phyloP scores from a whole-genome alignment of 2,888 invertebrate species.

The Andrena dorsata region DNA sequence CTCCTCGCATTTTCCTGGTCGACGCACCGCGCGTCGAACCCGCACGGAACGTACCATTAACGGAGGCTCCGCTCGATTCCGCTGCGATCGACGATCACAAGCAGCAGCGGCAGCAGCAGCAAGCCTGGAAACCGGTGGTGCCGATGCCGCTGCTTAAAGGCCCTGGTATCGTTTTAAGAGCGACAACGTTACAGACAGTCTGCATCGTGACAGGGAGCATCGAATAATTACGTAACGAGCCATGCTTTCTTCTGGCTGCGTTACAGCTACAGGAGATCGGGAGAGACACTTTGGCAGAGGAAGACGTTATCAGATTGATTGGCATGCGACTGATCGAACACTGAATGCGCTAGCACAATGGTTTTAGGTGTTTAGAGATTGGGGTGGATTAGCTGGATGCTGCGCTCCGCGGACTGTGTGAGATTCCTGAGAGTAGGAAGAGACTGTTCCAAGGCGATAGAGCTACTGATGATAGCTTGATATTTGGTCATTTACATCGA shows the following conservation, averaged over 20 bases:
- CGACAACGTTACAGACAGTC: conserved; percentile 35
- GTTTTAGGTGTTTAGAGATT: conserved; percentile 4
- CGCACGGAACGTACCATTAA: conserved; percentile 80
- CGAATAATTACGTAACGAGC: conserved; percentile 73
- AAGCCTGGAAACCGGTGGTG: conserved; percentile 56
- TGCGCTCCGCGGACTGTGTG: no score
- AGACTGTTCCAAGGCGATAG: no score
- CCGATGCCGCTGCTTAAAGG: conserved; percentile 61
- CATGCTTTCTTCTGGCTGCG: conserved; percentile 21
- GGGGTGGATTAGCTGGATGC: no score
- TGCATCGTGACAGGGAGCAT: conserved; percentile 55
- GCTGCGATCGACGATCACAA: conserved; percentile 65
- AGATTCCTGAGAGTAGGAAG: no score
- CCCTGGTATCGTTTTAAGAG: conserved; percentile 59
- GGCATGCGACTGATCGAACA: conserved; percentile 16
- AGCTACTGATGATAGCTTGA: no score
- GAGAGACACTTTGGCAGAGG: conserved; percentile 17
- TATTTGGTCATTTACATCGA: no score
- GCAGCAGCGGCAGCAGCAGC: conserved; percentile 51
- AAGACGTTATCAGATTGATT: conserved; percentile 32
- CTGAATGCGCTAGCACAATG: neutral
- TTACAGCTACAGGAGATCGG: neutral
- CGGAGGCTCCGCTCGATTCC: conserved; percentile 71
- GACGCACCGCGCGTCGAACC: conserved; percentile 78
- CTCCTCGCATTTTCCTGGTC: conserved; percentile 80